Base-by-base conservation (phyloP, 37 sponge, comb jelly and placozoan genomes). In the Oscarella lobularis region DNA sequence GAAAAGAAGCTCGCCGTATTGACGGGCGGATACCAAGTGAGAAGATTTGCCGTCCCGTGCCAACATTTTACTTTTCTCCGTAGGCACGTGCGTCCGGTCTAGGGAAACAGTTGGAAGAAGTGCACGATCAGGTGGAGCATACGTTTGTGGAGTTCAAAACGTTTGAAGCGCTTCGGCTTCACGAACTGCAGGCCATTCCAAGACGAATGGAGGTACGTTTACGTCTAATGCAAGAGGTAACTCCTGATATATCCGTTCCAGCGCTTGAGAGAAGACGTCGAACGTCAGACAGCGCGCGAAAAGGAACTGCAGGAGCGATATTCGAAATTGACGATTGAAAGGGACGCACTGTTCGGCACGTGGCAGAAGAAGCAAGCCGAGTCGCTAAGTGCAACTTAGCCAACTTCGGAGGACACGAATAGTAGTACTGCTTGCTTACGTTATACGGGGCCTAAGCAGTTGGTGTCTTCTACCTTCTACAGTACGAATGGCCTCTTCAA, bases 1-100 rank as follows among this genome's bases (percentile, higher is more conserved):
- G 97, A 96, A 72, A 96, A 96, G 77, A 96, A 92, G 75, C 83
- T 96, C 66, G 92, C 87, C 67, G 78, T 96, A 1, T 83, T 92
- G 65, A 79, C 82, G 1, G 93, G 90, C 36, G 97, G 97, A 27
- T 96, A 96, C 73, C 87, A 85, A 73, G 87, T 88, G 35, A 68
- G 82, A 39, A 33, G 60, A 20, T 48, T 1, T 2, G n/a, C 66
- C 3, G 75, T 37, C 4, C 9, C n/a, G n/a, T n/a, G n/a, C n/a
- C n/a, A n/a, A n/a, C n/a, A n/a, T n/a, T 9, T 9, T 48, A 48
- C 20, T 48, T 27, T 48, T 48, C 14, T 48, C 20, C 9, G 9
- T 48, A 48, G 60, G 60, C 71, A 29, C 71, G 71, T 29, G 31
- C 71, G 33, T 35, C 6, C 6, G 71, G 71, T 35, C 6, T 68